Evolutionary conservation across 1,140 invertebrate species (phyloP), one percentile per base, ranked within the genome.

Genomic region (Rhizoglyphus robini): DNA sequence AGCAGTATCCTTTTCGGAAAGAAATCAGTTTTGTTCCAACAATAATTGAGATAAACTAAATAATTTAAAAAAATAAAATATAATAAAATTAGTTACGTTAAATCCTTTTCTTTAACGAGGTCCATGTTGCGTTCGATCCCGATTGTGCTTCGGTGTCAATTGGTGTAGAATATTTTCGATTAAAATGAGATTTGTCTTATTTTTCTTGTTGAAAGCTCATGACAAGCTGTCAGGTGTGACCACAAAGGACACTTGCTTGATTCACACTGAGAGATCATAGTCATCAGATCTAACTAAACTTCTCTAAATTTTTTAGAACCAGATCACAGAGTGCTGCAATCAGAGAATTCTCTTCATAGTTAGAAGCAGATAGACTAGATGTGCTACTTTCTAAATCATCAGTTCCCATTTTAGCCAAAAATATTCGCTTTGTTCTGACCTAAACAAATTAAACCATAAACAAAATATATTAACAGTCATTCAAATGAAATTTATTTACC

Each of bases 271-370:
- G 30, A 38, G 23, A 32, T 48, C 25, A 23, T 29, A 27, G 18
- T 67, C 65, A 30, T 57, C 29, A 20, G 51, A 18, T 34, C 36
- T 20, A 18, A 95, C 96, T n/a, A n/a, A n/a, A 76, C 99, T 95
- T 1, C 89, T 90, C 96, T 96, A 99, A 47, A 99, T 88, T 68
- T 95, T 82, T 77, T 99, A n/a, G 96, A 15, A 99, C 75, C 36
- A 99, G 81, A 79, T 99, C 96, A 79, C 96, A 99, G 0, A 99
- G 80, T 71, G 90, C 90, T 15, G 92, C 93, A 8, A 99, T 96
- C 62, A 99, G 80, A 0, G 95, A 98, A 73, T 95, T 99, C 75
- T 99, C 96, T 79, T 99, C 96, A 0, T 94, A 84, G 15, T 83
- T 83, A 27, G 76, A 78, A 29, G 81, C 75, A 32, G 48, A 18